Conservation (phyloP, 92 coral and sea anemone genomes). For the Siderastrea radians region DNA sequence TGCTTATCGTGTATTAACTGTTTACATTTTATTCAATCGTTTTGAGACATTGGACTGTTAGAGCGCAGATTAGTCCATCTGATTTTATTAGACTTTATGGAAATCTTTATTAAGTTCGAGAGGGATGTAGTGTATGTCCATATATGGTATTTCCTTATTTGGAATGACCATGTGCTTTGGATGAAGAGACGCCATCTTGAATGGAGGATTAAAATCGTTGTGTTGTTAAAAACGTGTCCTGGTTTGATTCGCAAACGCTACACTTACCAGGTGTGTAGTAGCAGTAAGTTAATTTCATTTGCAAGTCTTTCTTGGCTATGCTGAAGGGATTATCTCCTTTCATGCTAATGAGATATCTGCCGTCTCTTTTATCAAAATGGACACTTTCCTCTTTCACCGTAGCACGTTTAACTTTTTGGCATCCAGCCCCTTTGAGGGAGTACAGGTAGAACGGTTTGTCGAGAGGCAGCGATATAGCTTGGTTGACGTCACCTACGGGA, state of each 20-base stretch:
- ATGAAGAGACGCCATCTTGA: no score
- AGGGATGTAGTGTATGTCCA: not conserved
- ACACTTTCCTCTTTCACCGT: conserved; percentile 77
- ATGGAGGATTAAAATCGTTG: no score
- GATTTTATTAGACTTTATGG: not conserved
- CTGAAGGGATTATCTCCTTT: conserved; percentile 74
- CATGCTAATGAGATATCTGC: conserved; percentile 55
- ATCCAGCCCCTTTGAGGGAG: conserved; percentile 72
- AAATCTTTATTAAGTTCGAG: not conserved
- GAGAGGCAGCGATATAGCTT: conserved; percentile 70
- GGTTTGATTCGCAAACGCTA: no score
- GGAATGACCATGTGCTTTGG: no score
- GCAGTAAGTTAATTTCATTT: conserved; percentile 78
- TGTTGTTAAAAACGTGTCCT: no score
- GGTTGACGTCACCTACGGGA: conserved; percentile 54
- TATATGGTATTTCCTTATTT: no score
- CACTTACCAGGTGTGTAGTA: conserved; percentile 82
- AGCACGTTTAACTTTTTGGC: conserved; percentile 86
- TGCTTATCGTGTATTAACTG: conserved; percentile 2
- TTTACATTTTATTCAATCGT: not conserved
- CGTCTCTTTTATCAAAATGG: conserved; percentile 61
- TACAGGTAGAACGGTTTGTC: conserved; percentile 84
- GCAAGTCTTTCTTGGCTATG: conserved; percentile 48
- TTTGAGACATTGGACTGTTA: not conserved
- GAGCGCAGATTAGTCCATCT: not conserved